Base-by-base conservation (phyloP, 2,888 invertebrate species). In the Dolomedes plantarius region DNA sequence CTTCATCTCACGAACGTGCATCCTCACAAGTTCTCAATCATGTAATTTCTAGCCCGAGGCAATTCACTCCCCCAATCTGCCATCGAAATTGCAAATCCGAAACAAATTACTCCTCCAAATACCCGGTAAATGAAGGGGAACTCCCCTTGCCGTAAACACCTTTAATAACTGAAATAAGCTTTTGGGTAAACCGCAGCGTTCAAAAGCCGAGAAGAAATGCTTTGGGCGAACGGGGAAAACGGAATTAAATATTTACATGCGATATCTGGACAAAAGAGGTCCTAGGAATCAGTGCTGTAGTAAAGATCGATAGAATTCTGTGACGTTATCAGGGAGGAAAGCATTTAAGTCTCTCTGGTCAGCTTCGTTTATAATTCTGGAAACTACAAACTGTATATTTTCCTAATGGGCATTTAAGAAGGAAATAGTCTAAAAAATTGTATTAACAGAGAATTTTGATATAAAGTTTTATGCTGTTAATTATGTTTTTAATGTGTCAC, bases 1-100 rank as follows among this genome's bases (percentile, higher is more conserved):
- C n/a, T n/a, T n/a, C n/a, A n/a, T n/a, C n/a, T n/a, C n/a, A n/a
- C n/a, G n/a, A n/a, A n/a, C n/a, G n/a, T n/a, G 23, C 56, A 56
- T 23, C 11, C 46, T 16, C 46, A 9, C 36, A 36, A 5, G 16
- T 56, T 23, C 23, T 11, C 56, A 23, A 5, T 23, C 56, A 23
- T 23, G 19, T 56, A 56, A 46, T 23, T 56, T 56, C 56, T 23
- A 5, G 56, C 56, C 56, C 23, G 56, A 19, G 56, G 56, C 13
- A 23, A 56, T 23, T 16, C 3, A 23, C 16, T 56, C 23, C 23
- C 56, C 56, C 46, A 46, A 46, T 46, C 23, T 56, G 56, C 56
- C 23, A 23, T 23, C 56, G 56, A 76, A 82, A 82, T 82, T 82
- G 82, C 82, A 76, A 82, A 82, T 82, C 82, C 75, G 82, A 82